Conservation (phyloP, 2,888 invertebrate species). For the Ophonus ardosiacus region DNA sequence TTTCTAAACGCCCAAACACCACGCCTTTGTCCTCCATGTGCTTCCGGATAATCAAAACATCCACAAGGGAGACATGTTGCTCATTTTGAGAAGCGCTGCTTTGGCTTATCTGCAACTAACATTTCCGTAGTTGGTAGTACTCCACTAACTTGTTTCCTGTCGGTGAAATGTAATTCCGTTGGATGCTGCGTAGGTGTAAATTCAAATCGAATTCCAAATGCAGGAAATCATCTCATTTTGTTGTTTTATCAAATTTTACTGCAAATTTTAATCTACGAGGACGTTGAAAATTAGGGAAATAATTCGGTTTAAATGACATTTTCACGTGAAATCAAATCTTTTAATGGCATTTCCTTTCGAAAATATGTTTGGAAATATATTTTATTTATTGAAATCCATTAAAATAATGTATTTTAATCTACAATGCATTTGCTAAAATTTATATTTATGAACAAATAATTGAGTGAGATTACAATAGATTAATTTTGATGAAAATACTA, state of each 20-base stretch:
- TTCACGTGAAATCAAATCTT: too few relatives aligned
- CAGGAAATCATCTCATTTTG: background rate
- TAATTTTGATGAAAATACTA: background rate
- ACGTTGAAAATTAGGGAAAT: background rate
- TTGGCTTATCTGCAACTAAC: background rate
- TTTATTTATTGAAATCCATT: background rate
- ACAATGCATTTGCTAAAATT: background rate
- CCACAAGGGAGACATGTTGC: background rate
- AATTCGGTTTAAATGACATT: background rate
- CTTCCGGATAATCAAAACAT: background rate
- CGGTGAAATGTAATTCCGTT: background rate
- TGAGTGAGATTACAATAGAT: background rate
- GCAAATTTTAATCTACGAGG: too few relatives aligned
- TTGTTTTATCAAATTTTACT: background rate
- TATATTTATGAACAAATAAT: slow-evolving; percentile 22
- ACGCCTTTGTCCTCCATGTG: background rate
- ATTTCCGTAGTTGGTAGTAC: background rate
- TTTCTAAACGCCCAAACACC: background rate
- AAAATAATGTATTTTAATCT: background rate
- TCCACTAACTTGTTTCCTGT: background rate
- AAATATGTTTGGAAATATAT: background rate
- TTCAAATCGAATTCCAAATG: background rate
- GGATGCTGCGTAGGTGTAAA: background rate
- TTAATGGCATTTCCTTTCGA: background rate
- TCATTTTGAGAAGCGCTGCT: background rate